Evolutionary conservation across 23 tunicate species (phyloP).

Genomic region (Trididemnum clinides): DNA sequence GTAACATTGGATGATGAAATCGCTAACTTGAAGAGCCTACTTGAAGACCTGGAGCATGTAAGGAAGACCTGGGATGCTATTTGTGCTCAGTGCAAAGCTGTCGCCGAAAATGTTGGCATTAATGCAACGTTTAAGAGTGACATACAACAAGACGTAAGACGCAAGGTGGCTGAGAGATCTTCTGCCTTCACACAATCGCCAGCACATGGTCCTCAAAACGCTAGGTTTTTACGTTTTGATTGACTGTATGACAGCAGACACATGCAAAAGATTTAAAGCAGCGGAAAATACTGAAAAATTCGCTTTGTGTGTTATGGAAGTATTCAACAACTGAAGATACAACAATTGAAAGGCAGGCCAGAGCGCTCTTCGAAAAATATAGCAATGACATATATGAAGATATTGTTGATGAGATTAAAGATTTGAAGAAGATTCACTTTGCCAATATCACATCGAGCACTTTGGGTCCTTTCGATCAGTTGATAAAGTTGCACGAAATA

Average conservation of each 20-base stretch:
- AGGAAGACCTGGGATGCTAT: neutral
- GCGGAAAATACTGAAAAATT: neutral
- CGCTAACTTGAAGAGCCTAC: neutral
- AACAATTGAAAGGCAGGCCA: neutral
- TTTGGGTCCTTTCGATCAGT: neutral
- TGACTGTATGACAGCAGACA: neutral
- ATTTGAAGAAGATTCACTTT: neutral
- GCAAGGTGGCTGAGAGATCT: neutral
- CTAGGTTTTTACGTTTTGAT: neutral
- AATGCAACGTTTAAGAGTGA: neutral
- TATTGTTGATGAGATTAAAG: neutral
- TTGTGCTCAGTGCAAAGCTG: neutral
- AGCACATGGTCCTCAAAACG: neutral
- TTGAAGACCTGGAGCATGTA: neutral
- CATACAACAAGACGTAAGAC: neutral
- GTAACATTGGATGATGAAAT: neutral
- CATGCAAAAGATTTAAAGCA: neutral
- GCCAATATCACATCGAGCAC: neutral
- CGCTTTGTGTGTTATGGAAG: neutral
- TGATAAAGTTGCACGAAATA: neutral
- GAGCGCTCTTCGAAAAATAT: neutral
- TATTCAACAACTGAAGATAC: neutral
- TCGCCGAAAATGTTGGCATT: neutral
- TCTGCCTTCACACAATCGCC: neutral
- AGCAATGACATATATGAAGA: neutral